phyloP scores from a whole-genome alignment of 2,113 vertebrate species.

The Helogale parvula region DNA sequence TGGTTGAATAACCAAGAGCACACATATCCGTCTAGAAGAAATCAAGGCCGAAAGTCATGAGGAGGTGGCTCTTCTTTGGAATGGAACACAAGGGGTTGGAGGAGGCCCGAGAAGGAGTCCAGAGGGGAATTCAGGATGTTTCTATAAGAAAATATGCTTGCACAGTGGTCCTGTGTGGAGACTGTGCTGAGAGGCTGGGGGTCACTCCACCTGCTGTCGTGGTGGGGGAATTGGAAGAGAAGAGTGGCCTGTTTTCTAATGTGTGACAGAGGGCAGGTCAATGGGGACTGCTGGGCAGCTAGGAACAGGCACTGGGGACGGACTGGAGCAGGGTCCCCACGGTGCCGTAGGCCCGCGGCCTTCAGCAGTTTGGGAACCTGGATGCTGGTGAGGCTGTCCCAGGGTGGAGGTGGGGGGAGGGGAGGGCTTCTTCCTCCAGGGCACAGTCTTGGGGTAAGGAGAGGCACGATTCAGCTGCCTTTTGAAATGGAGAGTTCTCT shows the following conservation, averaged over 20 bases:
- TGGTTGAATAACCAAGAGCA: not conserved
- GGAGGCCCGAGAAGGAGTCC: not conserved
- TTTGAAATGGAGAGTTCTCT: not conserved
- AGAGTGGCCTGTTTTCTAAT: not conserved
- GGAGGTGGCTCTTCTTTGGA: not conserved
- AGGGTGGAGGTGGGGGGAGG: not conserved
- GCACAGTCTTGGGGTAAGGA: not conserved
- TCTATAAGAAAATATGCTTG: not conserved
- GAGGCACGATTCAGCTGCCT: not conserved
- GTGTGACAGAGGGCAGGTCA: not conserved
- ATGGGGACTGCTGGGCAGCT: accelerated
- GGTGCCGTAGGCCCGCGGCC: not conserved
- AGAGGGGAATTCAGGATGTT: not conserved
- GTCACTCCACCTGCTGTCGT: too few species aligned
- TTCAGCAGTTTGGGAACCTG: not conserved
- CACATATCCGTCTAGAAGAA: not conserved
- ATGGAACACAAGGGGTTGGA: not conserved
- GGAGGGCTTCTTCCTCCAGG: not conserved
- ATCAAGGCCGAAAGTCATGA: not conserved
- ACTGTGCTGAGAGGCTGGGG: not conserved
- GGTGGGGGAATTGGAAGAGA: not conserved
- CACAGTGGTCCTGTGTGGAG: not conserved
- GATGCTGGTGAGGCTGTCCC: too few species aligned
- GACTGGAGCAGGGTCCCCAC: not conserved
- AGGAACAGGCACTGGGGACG: not conserved